phyloP scores from a whole-genome alignment of 2,113 vertebrate species.

The Serinus canaria region DNA sequence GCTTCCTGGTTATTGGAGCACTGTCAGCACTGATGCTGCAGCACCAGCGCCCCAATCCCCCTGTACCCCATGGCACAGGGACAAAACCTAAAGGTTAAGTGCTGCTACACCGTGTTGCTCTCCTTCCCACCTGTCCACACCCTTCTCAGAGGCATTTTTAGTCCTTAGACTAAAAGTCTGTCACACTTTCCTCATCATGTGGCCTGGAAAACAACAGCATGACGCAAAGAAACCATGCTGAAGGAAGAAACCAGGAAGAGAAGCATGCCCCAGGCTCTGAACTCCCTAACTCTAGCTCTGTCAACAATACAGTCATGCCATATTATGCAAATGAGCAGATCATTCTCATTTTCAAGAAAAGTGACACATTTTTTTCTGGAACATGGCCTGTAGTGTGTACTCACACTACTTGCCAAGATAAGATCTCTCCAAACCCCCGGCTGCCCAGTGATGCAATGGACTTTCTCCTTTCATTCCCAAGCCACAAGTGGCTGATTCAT shows the following conservation, averaged over 20 bases:
- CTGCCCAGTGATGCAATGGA: neutral
- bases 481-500: neutral
- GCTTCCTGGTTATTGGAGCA: neutral
- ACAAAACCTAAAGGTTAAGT: neutral
- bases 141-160: neutral
- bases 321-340: slow-evolving; percentile 11
- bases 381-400: neutral
- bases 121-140: neutral
- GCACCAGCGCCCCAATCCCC: neutral
- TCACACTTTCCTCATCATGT: neutral
- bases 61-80: rapidly evolving
- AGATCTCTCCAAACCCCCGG: neutral
- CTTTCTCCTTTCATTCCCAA: slow-evolving; percentile 9
- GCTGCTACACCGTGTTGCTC: neutral
- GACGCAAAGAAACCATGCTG: neutral
- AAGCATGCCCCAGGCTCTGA: neutral
- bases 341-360: slow-evolving; percentile 41
- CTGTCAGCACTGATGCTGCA: rapidly evolving
- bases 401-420: neutral
- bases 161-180: neutral
- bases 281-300: neutral
- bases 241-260: neutral
- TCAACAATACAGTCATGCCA: neutral
- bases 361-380: slow-evolving; percentile 14
- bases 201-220: neutral